These are phyloP conservation scores for Drosophila nigrodunni DNA, from an alignment of 1,140 invertebrate species.

Conservation along the genomic window DNA sequence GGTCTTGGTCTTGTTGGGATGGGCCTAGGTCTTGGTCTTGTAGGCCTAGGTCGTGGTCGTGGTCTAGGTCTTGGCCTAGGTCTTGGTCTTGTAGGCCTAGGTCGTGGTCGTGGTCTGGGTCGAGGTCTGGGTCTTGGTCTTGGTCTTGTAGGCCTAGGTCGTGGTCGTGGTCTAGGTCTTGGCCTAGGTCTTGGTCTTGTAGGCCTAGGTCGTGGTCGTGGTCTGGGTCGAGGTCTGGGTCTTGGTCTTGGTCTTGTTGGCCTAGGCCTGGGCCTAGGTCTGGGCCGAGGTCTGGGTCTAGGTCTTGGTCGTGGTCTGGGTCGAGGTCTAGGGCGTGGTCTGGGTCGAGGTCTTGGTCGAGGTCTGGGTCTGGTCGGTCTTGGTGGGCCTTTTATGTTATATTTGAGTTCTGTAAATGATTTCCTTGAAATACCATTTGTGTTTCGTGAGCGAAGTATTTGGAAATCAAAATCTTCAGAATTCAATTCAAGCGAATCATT, in stretches of 20 bases:
- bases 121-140: neutral
- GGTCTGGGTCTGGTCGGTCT: constrained; percentile 4
- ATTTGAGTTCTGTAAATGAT: too few relatives aligned
- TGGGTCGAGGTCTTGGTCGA: neutral
- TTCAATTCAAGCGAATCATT: too few relatives aligned
- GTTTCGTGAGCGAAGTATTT: too few relatives aligned
- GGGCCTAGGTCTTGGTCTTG: neutral
- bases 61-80: neutral
- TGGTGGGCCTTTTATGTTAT: neutral
- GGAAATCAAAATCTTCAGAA: too few relatives aligned
- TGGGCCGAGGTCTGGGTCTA: neutral
- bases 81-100: neutral
- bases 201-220: neutral
- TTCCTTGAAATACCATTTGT: too few relatives aligned
- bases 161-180: neutral
- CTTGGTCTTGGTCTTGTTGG: neutral
- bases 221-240: neutral
- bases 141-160: neutral
- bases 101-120: too few relatives aligned
- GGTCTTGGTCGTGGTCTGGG: neutral
- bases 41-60: neutral
- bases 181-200: neutral
- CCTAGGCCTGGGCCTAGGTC: neutral
- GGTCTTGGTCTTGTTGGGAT: neutral
- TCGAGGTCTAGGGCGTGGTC: neutral